Base-by-base conservation (phyloP, 2,797 vertebrate species). In the Florisuga fusca region DNA sequence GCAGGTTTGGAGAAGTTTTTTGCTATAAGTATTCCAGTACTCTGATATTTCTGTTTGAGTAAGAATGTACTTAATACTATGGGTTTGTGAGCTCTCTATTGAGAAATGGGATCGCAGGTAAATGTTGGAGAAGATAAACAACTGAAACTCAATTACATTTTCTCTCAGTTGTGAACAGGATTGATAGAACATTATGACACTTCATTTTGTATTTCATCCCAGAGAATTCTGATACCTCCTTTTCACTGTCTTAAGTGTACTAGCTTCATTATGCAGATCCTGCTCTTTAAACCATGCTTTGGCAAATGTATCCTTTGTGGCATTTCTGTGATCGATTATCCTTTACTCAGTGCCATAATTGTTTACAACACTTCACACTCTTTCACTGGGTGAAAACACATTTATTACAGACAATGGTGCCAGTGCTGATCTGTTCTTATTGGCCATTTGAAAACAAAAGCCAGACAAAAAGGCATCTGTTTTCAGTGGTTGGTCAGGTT, bases 321-420 rank as follows among this genome's bases (percentile, higher is more conserved):
- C 26, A 54, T 62, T 93, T 95, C 77, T 79, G 73, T 85, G 26
- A 94, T 94, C 3, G 1, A 61, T 92, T 94, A 73, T 80, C 57
- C 82, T 91, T 87, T 88, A 84, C 76, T 96, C 87, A 85, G 81
- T 93, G 71, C 76, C 54, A 53, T 92, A 75, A 94, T 88, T 97
- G 95, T 96, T 94, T 96, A 76, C 91, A 92, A 36, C 68, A 71
- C n/a, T 46, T 64, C 74, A 59, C 73, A 84, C 90, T 90, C 95
- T 96, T 95, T 87, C 88, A 95, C 90, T 95, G 51, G 54, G 48
- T 90, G 78, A 93, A 96, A 95, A 97, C 89, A 95, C 75, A 90
- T 89, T 96, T 92, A 96, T 89, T 90, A 72, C 64, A 96, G 90
- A 98, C 97, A 98, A 97, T 97, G 95, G 96, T 97, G 92, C 66